Evolutionary conservation across 2,113 vertebrate species (phyloP).

Genomic region (Carettochelys insculpta): DNA sequence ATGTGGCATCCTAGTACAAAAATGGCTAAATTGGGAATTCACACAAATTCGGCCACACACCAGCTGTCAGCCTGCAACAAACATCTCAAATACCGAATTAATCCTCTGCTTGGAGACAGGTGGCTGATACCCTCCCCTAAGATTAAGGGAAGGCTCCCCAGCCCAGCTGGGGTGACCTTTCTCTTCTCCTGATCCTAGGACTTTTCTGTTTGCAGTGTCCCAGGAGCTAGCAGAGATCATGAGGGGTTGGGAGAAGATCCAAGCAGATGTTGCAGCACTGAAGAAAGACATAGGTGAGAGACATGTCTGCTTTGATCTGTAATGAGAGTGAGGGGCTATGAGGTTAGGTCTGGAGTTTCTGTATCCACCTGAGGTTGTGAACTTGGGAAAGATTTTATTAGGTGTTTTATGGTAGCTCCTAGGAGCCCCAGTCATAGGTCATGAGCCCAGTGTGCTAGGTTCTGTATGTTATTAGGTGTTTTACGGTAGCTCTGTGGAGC

Average conservation of each 20-base stretch:
- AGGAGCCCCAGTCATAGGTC: neutral
- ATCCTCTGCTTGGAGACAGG: too few species aligned
- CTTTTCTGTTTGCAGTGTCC: neutral
- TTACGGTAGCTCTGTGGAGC: neutral
- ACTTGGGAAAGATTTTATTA: neutral
- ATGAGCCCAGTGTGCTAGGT: too few species aligned
- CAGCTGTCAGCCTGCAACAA: neutral
- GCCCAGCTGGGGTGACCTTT: neutral
- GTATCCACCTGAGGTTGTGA: neutral
- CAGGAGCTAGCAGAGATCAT: neutral
- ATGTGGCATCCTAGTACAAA: neutral
- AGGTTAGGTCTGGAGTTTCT: neutral
- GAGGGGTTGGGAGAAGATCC: neutral
- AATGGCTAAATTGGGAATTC: neutral
- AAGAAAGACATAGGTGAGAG: neutral
- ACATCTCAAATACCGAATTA: neutral
- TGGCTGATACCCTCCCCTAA: neutral
- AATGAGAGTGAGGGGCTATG: neutral
- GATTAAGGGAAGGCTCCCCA: neutral
- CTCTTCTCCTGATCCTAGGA: neutral
- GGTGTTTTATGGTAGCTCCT: neutral
- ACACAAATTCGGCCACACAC: neutral
- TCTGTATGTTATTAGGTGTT: neutral
- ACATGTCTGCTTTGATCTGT: neutral
- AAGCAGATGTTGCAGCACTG: neutral